Evolutionary conservation across 1,140 invertebrate genomes (phyloP), one percentile per base, ranked within the genome.

Genomic region (Idris sp.): DNA sequence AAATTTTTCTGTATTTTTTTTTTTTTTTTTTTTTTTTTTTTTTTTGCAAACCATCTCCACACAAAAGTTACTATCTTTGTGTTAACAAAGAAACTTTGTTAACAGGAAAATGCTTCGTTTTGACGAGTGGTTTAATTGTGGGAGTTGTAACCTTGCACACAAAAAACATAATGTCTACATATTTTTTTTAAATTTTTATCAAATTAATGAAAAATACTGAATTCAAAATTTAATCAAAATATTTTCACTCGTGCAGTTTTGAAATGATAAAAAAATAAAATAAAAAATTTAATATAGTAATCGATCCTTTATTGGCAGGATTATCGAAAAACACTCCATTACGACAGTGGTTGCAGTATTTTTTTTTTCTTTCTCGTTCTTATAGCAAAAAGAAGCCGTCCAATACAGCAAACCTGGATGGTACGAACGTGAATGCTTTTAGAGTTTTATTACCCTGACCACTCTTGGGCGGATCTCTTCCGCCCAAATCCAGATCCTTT

Each of bases 391-490:
- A 48, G 26, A 75, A 58, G 33, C 53, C 59, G 59, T 76, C 59
- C 56, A 71, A 54, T 65, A 65, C 54, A 56, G 43, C 31, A n/a
- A 41, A 25, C 40, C 28, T 28, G 36, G 19, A 10, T 13, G 44
- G 65, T 75, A 75, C 73, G 65, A 69, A 69, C 58, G 73, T 64
- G 79, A 76, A 81, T 81, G 81, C 81, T 83, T 83, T 83, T 82
- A 83, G 76, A 79, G 79, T 81, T 83, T 81, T 81, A 81, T 83
- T 79, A 81, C 76, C 65, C 71, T 62, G 75, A 74, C 79, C 67
- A 82, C 75, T 78, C 76, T 56, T 76, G 67, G 65, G 75, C 73
- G 78, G 74, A 71, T 76, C 73, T 74, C 56, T 62, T 78, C 64
- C 53, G 72, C 68, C 68, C 61, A 75, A 65, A 77, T 75, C 75